These are phyloP conservation scores for Vidua chalybeata DNA, from an alignment of 2,113 vertebrate species.

Conservation along the genomic window DNA sequence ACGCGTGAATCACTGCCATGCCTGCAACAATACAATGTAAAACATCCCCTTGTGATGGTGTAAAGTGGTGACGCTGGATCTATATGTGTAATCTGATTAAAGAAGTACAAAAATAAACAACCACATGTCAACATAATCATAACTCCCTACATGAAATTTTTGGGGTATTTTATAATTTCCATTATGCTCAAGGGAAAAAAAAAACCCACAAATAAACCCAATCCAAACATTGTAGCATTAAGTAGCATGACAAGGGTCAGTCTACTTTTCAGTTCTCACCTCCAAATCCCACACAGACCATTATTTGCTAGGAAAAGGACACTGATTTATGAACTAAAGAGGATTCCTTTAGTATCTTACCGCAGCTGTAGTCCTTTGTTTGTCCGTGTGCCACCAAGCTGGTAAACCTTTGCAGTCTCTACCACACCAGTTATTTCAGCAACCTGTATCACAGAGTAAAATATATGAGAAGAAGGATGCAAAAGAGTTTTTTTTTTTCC, in stretches of 20 bases:
- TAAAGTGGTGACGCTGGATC: neutral
- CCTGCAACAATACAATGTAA: slow-evolving; percentile 67
- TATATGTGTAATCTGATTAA: neutral
- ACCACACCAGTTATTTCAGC: slow-evolving; percentile 97
- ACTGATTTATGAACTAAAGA: neutral
- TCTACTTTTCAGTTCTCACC: neutral
- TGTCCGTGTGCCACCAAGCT: slow-evolving; percentile 93
- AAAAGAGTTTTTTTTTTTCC: neutral
- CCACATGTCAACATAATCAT: neutral
- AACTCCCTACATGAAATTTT: neutral
- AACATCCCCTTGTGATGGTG: neutral
- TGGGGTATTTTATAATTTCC: neutral
- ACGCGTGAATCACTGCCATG: slow-evolving; percentile 94
- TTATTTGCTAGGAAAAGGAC: neutral
- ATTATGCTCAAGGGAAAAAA: neutral
- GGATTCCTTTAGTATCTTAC: slow-evolving; percentile 61
- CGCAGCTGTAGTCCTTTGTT: slow-evolving; percentile 96
- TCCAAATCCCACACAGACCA: neutral
- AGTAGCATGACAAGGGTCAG: neutral
- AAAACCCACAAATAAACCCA: neutral
- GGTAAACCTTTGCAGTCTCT: slow-evolving; percentile 97
- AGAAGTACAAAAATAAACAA: neutral
- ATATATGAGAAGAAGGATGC: neutral
- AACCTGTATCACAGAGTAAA: slow-evolving; percentile 77
- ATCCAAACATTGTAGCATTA: neutral